phyloP scores from a whole-genome alignment of 2,888 invertebrate species.

The Harpalus rubripes region DNA sequence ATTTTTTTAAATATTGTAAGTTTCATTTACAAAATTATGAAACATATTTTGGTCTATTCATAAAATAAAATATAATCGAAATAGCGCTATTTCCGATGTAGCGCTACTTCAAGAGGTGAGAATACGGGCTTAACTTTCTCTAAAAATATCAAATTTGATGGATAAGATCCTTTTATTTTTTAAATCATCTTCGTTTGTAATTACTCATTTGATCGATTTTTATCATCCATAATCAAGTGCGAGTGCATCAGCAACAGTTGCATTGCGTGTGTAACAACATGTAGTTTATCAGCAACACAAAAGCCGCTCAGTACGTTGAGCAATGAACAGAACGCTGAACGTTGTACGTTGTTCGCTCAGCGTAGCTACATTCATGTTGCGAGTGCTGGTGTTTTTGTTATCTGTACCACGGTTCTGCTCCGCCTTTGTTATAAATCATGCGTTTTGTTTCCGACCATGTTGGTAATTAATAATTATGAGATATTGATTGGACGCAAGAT shows the following conservation, averaged over 20 bases:
- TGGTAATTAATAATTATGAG: constrained; percentile 54
- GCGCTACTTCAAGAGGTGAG: too few relatives aligned
- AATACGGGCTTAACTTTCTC: too few relatives aligned
- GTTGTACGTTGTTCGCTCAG: not conserved
- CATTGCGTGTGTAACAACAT: constrained; percentile 26
- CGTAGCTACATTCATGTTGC: constrained; percentile 24
- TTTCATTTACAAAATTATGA: too few relatives aligned
- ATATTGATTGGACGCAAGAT: constrained; percentile 46
- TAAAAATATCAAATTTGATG: too few relatives aligned
- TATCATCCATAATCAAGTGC: constrained; percentile 13
- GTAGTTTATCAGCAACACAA: constrained; percentile 33
- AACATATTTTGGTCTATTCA: too few relatives aligned
- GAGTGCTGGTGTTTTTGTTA: constrained; percentile 37
- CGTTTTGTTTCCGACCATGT: constrained; percentile 44
- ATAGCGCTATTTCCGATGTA: too few relatives aligned
- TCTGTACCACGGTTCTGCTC: constrained; percentile 30
- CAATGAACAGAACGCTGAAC: not conserved
- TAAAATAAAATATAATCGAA: too few relatives aligned
- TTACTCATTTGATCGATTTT: not conserved
- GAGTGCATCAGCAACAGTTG: constrained; percentile 19
- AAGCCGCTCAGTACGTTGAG: constrained; percentile 26
- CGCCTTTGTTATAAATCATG: constrained; percentile 50
- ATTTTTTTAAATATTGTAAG: too few relatives aligned
- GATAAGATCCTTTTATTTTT: too few relatives aligned
- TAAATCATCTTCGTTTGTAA: too few relatives aligned